phyloP scores from a whole-genome alignment of 2,888 invertebrate species.

The Oxyteleia sp. region DNA sequence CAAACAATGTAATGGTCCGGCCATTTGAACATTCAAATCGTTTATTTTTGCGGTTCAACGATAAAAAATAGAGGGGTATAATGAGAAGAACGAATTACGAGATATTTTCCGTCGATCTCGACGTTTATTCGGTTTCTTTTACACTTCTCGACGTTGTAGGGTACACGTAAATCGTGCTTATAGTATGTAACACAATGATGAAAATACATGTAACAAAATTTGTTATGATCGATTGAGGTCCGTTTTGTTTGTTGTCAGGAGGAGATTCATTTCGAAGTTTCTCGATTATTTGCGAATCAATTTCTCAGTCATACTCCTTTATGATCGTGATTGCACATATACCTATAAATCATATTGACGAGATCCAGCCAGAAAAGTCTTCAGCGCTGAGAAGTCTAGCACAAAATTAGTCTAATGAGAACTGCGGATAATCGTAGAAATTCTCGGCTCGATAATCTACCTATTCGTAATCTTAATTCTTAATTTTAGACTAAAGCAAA shows the following conservation, averaged over 20 bases:
- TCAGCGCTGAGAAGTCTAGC: slow-evolving; percentile 77
- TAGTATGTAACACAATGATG: slow-evolving; percentile 43
- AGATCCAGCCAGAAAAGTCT: slow-evolving; percentile 81
- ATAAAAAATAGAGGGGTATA: slow-evolving; percentile 72
- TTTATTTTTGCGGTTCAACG: slow-evolving; percentile 54
- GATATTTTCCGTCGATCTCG: slow-evolving; percentile 26
- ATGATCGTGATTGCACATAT: slow-evolving; percentile 72
- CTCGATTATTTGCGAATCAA: slow-evolving; percentile 19
- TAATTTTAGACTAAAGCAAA: slow-evolving; percentile 80
- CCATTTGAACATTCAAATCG: slow-evolving; percentile 74
- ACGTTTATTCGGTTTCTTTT: slow-evolving; percentile 45
- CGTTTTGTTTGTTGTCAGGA: slow-evolving; percentile 28
- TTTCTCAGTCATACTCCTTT: slow-evolving; percentile 75
- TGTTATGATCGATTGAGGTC: slow-evolving; percentile 4
- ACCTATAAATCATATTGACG: slow-evolving; percentile 75
- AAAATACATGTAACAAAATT: slow-evolving; percentile 66
- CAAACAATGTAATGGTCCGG: slow-evolving; percentile 81
- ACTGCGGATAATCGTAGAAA: slow-evolving; percentile 76
- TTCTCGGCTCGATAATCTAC: slow-evolving; percentile 75
- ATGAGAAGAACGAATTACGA: slow-evolving; percentile 64
- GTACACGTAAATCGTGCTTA: slow-evolving; percentile 40
- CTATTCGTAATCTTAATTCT: slow-evolving; percentile 79
- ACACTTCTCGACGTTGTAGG: slow-evolving; percentile 50
- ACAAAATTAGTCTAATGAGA: slow-evolving; percentile 67
- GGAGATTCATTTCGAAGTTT: slow-evolving; percentile 9